Conservation (phyloP, 2,888 invertebrate species). For the Megastigmus dorsalis region DNA sequence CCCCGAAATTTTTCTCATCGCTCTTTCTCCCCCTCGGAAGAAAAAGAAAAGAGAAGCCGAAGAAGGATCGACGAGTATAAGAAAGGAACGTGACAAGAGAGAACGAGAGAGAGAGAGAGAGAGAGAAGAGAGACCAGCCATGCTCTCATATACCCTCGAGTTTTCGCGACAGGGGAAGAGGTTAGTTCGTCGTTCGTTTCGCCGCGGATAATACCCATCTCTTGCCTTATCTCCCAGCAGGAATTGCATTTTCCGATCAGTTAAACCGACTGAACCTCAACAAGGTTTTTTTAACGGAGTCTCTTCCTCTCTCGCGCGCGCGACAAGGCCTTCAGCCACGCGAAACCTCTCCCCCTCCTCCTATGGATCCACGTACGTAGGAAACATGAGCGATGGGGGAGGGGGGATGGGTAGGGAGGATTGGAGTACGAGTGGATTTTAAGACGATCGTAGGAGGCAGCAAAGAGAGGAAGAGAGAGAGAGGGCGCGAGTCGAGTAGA, state of each 20-base stretch:
- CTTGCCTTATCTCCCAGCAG: slow-evolving; percentile 62
- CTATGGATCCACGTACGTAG: not conserved
- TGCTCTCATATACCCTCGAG: too few species aligned
- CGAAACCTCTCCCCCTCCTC: slow-evolving; percentile 3
- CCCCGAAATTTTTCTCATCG: not conserved
- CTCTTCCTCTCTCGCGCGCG: slow-evolving; percentile 34
- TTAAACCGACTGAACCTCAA: slow-evolving; percentile 66
- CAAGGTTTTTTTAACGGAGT: slow-evolving; percentile 62
- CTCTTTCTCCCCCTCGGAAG: not conserved
- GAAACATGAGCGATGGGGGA: too few species aligned
- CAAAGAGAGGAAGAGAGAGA: slow-evolving; percentile 47
- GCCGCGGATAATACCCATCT: slow-evolving; percentile 59
- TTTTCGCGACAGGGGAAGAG: slow-evolving; percentile 47
- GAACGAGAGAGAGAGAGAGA: too few species aligned
- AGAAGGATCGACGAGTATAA: not conserved
- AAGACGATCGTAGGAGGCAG: slow-evolving; percentile 35
- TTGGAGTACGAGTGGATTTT: slow-evolving; percentile 21
- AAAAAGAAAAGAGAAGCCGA: slow-evolving; percentile 4
- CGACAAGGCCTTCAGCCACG: slow-evolving; percentile 20
- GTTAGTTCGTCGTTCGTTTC: slow-evolving; percentile 26
- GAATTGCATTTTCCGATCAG: slow-evolving; percentile 69
- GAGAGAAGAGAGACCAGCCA: too few species aligned
- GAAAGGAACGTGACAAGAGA: slow-evolving; percentile 7
- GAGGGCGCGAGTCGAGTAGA: slow-evolving; percentile 64
- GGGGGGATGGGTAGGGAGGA: too few species aligned